Percentiles rank a stretch among this genome's conserved stretches.
Evolutionary conservation across 2,797 vertebrate species (phyloP).

Genomic region (Clarias platycephalus): DNA sequence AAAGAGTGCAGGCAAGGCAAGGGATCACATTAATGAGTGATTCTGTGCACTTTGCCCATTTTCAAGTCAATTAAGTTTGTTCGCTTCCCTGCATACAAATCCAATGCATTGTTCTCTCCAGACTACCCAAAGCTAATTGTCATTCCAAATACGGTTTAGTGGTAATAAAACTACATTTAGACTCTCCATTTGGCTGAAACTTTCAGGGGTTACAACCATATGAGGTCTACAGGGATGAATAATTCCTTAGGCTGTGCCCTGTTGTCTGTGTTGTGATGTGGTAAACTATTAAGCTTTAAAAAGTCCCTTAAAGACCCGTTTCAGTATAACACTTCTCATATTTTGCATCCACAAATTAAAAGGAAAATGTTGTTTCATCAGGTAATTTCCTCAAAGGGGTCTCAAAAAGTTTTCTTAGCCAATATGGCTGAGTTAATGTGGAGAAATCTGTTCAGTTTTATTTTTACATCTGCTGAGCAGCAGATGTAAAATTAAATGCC

Average conservation of each 20-base stretch:
- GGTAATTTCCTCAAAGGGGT: conserved; percentile 29
- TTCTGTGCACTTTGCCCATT: conserved; percentile 78
- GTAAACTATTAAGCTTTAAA: conserved; percentile 35
- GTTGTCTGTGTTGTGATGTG: conserved; percentile 64
- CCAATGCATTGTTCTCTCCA: conserved; percentile 70
- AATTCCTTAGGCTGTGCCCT: conserved; percentile 51
- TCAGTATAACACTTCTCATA: conserved; percentile 16
- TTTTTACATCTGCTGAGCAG: conserved; percentile 35
- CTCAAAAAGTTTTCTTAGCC: neutral
- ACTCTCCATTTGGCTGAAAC: conserved; percentile 62
- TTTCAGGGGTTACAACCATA: conserved; percentile 63
- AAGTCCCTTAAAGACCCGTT: conserved; percentile 8
- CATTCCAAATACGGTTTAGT: conserved; percentile 69
- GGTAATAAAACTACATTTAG: conserved; percentile 72
- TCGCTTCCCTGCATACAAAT: conserved; percentile 78
- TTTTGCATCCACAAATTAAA: conserved; percentile 31
- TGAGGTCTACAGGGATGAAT: conserved; percentile 52
- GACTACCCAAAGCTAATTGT: conserved; percentile 75
- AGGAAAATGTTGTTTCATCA: conserved; percentile 21
- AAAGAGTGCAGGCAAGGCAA: conserved; percentile 59
- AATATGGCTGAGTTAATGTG: conserved; percentile 17
- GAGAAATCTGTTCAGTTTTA: conserved; percentile 22
- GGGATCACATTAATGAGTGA: conserved; percentile 80
- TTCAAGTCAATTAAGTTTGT: conserved; percentile 87
- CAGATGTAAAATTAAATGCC: conserved; percentile 29